A percentile compares a stretch with the other conserved stretches of the same genome.
These are phyloP conservation scores for Pseudachorutes palmiensis DNA, from an alignment of 1,140 invertebrate species.

Conservation along the genomic window DNA sequence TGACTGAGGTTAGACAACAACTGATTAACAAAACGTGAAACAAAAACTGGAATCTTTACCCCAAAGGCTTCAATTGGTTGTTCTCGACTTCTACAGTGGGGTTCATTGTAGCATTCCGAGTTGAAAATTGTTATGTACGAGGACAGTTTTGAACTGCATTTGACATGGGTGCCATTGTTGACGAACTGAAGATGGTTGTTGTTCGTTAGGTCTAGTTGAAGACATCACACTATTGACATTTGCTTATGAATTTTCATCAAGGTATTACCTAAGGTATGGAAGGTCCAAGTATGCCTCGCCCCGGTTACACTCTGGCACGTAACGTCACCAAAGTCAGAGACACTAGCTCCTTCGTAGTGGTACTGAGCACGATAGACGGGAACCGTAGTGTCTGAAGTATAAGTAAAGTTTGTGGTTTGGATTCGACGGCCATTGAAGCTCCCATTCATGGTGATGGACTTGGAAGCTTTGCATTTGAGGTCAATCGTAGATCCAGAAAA, in stretches of 20 bases:
- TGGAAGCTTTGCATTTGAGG: slow-evolving; percentile 3
- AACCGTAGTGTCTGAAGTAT: neutral
- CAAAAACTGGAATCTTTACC: neutral
- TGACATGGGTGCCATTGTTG: neutral
- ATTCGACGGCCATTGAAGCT: neutral
- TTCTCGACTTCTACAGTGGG: neutral
- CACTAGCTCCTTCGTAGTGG: neutral
- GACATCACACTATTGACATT: neutral
- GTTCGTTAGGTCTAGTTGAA: neutral
- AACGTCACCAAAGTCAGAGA: neutral
- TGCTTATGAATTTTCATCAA: neutral
- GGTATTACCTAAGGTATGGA: neutral
- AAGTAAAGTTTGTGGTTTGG: neutral
- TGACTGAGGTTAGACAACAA: neutral
- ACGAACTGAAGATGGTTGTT: neutral
- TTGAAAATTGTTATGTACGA: slow-evolving; percentile 4
- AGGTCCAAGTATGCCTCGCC: neutral
- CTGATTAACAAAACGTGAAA: neutral
- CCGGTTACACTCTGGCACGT: neutral
- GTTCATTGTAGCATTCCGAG: neutral
- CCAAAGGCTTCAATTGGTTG: slow-evolving; percentile 2
- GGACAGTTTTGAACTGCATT: neutral
- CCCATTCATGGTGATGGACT: neutral
- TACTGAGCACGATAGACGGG: neutral
- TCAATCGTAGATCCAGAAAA: neutral